Conservation (phyloP, 2,888 invertebrate species). For the Hypomecis atomaria region DNA sequence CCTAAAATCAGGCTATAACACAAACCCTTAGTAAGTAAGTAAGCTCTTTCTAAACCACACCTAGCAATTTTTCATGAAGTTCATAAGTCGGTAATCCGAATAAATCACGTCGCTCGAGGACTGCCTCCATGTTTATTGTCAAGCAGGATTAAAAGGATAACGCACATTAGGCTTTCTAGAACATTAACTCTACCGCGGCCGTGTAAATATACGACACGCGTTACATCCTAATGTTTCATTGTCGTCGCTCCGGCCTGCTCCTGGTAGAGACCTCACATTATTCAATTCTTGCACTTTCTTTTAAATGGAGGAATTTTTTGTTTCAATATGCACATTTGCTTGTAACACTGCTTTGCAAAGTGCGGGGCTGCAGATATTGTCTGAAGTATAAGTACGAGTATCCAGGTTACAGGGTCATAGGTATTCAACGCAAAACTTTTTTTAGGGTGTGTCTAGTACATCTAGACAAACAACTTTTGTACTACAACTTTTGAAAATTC, state of each 20-base stretch:
- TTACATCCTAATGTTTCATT: conserved; percentile 65
- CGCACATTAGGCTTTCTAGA: conserved; percentile 67
- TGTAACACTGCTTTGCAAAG: too few species aligned
- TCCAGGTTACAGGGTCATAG: too few species aligned
- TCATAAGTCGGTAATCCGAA: conserved; percentile 60
- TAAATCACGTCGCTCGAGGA: conserved; percentile 54
- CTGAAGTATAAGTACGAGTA: too few species aligned
- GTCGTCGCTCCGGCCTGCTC: conserved; percentile 56
- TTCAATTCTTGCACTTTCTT: conserved; percentile 21
- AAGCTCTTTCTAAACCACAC: conserved; percentile 20
- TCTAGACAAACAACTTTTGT: too few species aligned
- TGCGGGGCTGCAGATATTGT: too few species aligned
- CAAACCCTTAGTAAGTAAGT: conserved; percentile 10
- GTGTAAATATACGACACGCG: conserved; percentile 65
- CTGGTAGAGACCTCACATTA: conserved; percentile 45
- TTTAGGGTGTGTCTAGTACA: too few species aligned
- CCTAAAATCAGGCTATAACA: conserved; percentile 15
- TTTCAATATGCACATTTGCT: too few species aligned
- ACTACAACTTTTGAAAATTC: too few species aligned
- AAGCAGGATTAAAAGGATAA: conserved; percentile 69
- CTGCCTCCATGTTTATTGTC: conserved; percentile 66
- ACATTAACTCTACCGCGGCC: conserved; percentile 68
- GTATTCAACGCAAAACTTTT: too few species aligned
- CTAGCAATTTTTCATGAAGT: conserved; percentile 55
- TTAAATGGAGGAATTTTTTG: conserved; percentile 40